phyloP scores from a whole-genome alignment of 2,113 vertebrate genomes.

The Oenanthe melanoleuca region DNA sequence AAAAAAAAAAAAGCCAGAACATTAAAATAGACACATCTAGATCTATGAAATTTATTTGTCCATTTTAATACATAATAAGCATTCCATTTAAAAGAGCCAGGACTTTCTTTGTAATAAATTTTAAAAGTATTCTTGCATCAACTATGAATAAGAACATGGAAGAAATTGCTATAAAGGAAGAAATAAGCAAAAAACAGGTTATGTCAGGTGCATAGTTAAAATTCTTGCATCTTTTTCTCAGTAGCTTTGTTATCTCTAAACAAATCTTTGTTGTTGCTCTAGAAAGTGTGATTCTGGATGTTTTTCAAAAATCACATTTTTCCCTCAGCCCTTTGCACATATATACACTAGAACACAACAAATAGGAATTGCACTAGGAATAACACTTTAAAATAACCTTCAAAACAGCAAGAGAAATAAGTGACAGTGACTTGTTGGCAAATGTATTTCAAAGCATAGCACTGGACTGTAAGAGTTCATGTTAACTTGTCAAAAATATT shows the following conservation, averaged over 20 bases:
- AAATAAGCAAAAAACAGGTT: background rate
- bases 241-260: background rate
- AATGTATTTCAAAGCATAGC: conserved; percentile 19
- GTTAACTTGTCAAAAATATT: background rate
- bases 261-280: background rate
- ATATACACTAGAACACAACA: background rate
- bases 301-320: background rate
- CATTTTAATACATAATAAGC: background rate
- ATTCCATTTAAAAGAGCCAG: background rate
- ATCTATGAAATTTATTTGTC: background rate
- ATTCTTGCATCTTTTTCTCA: background rate
- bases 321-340: background rate
- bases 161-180: background rate
- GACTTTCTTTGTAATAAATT: background rate
- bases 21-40: background rate
- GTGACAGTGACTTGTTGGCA: background rate
- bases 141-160: background rate
- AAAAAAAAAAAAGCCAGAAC: background rate
- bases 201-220: background rate
- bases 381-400: background rate
- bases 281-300: background rate
- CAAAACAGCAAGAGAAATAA: background rate
- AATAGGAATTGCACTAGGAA: background rate
- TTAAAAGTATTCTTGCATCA: background rate
- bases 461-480: background rate